phyloP scores from a whole-genome alignment of 92 coral and sea anemone species.

The Epizoanthus scotinus region DNA sequence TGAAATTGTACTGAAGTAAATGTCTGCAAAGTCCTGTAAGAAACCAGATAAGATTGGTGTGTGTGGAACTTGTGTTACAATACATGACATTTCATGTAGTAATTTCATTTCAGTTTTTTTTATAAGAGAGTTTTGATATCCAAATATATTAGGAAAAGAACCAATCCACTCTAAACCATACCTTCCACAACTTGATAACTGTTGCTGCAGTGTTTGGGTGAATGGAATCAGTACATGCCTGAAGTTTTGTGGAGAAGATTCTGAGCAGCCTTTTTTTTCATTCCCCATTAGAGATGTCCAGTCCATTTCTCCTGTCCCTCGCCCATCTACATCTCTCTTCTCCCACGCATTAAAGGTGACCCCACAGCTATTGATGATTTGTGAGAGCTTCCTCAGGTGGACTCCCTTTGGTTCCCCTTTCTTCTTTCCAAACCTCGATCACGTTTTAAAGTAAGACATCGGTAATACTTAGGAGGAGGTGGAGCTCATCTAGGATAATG shows the following conservation, averaged over 20 bases:
- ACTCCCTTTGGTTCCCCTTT: constrained; percentile 54
- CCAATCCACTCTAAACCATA: too few species aligned
- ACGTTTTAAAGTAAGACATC: constrained; percentile 58
- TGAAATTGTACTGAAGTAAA: constrained; percentile 52
- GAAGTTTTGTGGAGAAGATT: constrained; percentile 35
- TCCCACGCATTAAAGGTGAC: constrained; percentile 57
- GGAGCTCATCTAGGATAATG: constrained; percentile 61
- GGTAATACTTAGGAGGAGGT: constrained; percentile 51
- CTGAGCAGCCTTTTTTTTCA: constrained; percentile 49
- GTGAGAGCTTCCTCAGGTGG: constrained; percentile 41
- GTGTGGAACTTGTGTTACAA: too few species aligned
- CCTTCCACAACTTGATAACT: constrained; percentile 59
- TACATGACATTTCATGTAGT: too few species aligned
- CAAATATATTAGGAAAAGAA: too few species aligned
- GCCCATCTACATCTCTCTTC: constrained; percentile 53
- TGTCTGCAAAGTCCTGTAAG: constrained; percentile 60
- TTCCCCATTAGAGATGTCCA: constrained; percentile 63
- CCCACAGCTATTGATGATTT: constrained; percentile 58
- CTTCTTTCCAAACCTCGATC: constrained; percentile 55
- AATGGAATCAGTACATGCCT: constrained; percentile 39
- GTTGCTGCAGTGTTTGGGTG: constrained; percentile 40
- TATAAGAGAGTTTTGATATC: too few species aligned
- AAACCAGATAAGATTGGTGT: too few species aligned
- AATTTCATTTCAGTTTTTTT: too few species aligned
- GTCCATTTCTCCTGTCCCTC: constrained; percentile 57